Evolutionary conservation across 2,888 invertebrate species (phyloP).

Genomic region (Xanthostigma xanthostigma): DNA sequence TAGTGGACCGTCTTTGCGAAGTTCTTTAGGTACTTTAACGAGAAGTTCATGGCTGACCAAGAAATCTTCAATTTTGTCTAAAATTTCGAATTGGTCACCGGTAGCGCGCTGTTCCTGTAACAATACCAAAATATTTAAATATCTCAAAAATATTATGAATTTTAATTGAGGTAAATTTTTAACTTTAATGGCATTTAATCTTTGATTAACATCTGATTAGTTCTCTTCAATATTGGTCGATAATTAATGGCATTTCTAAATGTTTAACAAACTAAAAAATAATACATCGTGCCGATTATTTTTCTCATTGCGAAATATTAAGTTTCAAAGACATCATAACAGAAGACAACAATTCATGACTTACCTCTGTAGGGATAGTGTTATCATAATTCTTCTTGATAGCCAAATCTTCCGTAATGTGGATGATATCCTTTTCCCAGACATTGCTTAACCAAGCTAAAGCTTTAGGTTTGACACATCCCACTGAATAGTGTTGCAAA

Average conservation of each 20-base stretch:
- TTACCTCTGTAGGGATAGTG: constrained; percentile 19
- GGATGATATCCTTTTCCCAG: constrained; percentile 50
- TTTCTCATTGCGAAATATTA: no score
- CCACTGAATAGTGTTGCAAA: constrained; percentile 49
- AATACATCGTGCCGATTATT: no score
- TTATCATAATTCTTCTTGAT: constrained; percentile 47
- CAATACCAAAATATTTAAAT: constrained; percentile 11
- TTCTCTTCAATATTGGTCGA: no score
- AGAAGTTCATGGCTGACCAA: constrained; percentile 60
- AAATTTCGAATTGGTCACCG: constrained; percentile 39
- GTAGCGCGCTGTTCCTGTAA: constrained; percentile 32
- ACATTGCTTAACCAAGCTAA: constrained; percentile 58
- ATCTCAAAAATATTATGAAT: no score
- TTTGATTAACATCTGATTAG: no score
- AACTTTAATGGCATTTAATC: no score
- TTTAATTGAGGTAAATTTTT: no score
- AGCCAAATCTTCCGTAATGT: constrained; percentile 59
- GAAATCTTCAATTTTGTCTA: constrained; percentile 60
- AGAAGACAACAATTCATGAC: not conserved
- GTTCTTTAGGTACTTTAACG: constrained; percentile 54
- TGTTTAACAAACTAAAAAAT: no score
- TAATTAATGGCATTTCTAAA: no score
- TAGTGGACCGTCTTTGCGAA: constrained; percentile 38
- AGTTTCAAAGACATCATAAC: no score
- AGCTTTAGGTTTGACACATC: constrained; percentile 65